These are phyloP conservation scores for Ailurus styani DNA, from an alignment of 2,113 vertebrate species.

Conservation along the genomic window DNA sequence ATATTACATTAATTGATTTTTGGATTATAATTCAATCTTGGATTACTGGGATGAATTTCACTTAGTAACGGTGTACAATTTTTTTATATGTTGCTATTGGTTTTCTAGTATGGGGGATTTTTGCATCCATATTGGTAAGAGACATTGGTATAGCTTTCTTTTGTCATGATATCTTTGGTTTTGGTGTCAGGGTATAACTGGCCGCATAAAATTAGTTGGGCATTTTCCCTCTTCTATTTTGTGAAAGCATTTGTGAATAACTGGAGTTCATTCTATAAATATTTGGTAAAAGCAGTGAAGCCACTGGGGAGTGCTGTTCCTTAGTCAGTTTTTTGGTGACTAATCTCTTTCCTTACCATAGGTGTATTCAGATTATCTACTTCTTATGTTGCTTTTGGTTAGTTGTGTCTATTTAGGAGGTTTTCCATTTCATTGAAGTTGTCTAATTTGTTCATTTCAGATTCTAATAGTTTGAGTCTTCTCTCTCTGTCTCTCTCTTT, in stretches of 20 bases:
- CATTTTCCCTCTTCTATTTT: neutral
- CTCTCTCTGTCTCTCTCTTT: neutral
- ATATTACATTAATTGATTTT: neutral
- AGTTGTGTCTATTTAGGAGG: neutral
- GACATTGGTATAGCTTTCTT: neutral
- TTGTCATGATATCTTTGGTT: neutral
- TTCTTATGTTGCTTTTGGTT: neutral
- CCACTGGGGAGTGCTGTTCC: neutral
- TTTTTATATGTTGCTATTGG: neutral
- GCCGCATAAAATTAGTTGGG: neutral
- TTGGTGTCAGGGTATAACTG: neutral
- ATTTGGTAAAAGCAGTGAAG: neutral
- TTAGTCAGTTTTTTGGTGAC: neutral
- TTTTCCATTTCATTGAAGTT: neutral
- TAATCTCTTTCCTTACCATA: neutral
- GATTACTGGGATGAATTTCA: neutral
- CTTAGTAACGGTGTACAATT: neutral
- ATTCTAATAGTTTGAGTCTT: neutral
- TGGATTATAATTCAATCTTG: neutral
- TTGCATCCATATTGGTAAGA: neutral
- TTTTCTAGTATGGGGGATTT: neutral
- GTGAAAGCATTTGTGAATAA: neutral
- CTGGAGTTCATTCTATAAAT: neutral
- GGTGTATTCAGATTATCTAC: neutral
- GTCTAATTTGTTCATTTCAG: neutral